Evolutionary conservation across 2,888 invertebrate genomes (phyloP).

Genomic region (Xestoiulus laeticollis): DNA sequence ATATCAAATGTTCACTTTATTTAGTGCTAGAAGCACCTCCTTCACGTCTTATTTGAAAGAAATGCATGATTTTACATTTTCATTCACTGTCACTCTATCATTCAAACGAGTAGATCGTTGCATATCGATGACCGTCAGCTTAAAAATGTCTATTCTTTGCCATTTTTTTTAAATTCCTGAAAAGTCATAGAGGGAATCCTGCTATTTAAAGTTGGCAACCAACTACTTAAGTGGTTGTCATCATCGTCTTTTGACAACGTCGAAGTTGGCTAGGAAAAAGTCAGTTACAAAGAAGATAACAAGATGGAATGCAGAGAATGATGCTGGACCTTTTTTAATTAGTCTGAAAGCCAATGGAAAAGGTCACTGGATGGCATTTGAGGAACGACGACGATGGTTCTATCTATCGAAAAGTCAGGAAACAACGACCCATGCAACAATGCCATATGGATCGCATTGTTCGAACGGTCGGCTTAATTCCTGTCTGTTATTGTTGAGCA

Average conservation of each 20-base stretch:
- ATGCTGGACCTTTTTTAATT: constrained; percentile 10
- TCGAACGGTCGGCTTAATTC: constrained; percentile 33
- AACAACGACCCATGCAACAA: constrained; percentile 16
- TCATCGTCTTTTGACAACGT: constrained; percentile 24
- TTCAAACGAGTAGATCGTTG: not conserved
- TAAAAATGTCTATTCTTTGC: not conserved
- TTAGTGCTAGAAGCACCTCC: not conserved
- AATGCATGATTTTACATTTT: not conserved
- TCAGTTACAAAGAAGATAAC: constrained; percentile 28
- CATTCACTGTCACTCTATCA: not conserved
- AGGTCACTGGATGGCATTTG: constrained; percentile 27
- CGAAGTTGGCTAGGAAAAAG: constrained; percentile 13
- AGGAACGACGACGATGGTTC: constrained; percentile 15
- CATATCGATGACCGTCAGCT: not conserved
- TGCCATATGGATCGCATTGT: constrained; percentile 22
- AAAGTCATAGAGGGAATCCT: not conserved
- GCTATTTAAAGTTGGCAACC: not conserved
- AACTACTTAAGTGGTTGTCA: constrained; percentile 37
- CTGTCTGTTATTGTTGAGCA: constrained; percentile 34
- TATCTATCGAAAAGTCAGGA: constrained; percentile 18
- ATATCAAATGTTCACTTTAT: not conserved
- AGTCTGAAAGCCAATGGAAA: constrained; percentile 15
- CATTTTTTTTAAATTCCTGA: not conserved
- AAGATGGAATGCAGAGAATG: constrained; percentile 24
- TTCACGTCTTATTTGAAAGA: not conserved